These are phyloP conservation scores for Antennarius maculatus DNA, from an alignment of 2,797 vertebrate species.

Conservation along the genomic window DNA sequence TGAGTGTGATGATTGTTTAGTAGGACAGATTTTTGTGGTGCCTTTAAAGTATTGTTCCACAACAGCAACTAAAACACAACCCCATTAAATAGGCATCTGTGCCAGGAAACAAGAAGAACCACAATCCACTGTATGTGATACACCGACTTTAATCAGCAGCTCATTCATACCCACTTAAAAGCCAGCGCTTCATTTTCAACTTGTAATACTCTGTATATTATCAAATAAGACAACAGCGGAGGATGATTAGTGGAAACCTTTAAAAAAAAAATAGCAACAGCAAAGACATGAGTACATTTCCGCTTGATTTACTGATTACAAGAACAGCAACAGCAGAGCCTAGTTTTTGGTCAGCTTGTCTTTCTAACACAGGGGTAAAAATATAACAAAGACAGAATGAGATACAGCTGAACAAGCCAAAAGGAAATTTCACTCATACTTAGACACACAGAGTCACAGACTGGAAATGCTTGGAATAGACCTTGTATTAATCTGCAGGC, in stretches of 20 bases:
- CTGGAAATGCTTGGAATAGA: slow-evolving; percentile 59
- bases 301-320: too few relatives aligned
- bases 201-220: too few relatives aligned
- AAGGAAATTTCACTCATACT: slow-evolving; percentile 28
- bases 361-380: slow-evolving; percentile 19
- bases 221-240: too few relatives aligned
- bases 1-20: slow-evolving; percentile 22
- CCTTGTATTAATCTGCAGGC: slow-evolving; percentile 57
- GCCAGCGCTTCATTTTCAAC: too few relatives aligned
- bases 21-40: not conserved
- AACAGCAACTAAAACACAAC: not conserved
- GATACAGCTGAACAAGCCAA: slow-evolving; percentile 38
- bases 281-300: not conserved
- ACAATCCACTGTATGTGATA: too few relatives aligned
- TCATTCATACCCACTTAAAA: too few relatives aligned
- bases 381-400: slow-evolving; percentile 25
- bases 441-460: slow-evolving; percentile 29
- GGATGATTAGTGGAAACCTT: too few relatives aligned
- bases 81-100: too few relatives aligned
- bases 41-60: not conserved
- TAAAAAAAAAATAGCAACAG: not conserved
- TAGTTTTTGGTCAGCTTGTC: not conserved
- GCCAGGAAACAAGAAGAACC: too few relatives aligned
- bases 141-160: too few relatives aligned
- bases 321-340: not conserved